Base-by-base conservation (phyloP, 1,140 invertebrate species). In the Atta cephalotes region DNA sequence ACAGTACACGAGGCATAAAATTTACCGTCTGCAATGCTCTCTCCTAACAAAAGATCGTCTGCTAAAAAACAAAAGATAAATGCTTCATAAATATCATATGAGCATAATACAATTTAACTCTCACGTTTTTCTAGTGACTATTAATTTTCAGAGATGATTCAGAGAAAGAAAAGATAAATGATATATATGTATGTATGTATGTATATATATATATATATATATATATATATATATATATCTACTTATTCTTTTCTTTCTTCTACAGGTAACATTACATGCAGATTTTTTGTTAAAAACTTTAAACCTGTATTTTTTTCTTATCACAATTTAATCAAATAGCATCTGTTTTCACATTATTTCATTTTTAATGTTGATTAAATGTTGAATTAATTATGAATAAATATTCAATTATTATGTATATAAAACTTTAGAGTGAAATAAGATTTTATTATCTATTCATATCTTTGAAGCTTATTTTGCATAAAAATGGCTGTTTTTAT, bases 11-110 rank as follows among this genome's bases (percentile, higher is more conserved):
- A 77, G 49, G 10, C 60, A 28, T 28, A 51, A 66, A 66, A 80
- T 80, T 80, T 80, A 80, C 60, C 39, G 58, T 49, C 39, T 39
- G 58, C 21, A 49, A 78, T 74, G 58, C 63, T 35, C 35, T 45
- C 58, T 45, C 6, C n/a, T 53, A 68, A 68, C 2, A 21, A 51
- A 21, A 56, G 7, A 66, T 49, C 18, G 63, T 25, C 49, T 28
- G 28, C 21, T 10, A 4, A 68, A 66, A 51, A 45, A 14, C 18
- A 39, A 35, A 80, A 80, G 28, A 66, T 51, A 35, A 14, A 45
- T 16, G 5, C 10, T n/a, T 31, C 28, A 65, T 65, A 28, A 79
- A 51, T 35, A 65, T 28, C 5, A 49, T 39, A 49, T 49, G 25
- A 51, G 25, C 18, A 56, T 16, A 51, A 14, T 31, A 49, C 9